A percentile compares a stretch with the other conserved stretches of the same genome.
Evolutionary conservation across 2,113 vertebrate species (phyloP).

Genomic region (Apteryx owenii): DNA sequence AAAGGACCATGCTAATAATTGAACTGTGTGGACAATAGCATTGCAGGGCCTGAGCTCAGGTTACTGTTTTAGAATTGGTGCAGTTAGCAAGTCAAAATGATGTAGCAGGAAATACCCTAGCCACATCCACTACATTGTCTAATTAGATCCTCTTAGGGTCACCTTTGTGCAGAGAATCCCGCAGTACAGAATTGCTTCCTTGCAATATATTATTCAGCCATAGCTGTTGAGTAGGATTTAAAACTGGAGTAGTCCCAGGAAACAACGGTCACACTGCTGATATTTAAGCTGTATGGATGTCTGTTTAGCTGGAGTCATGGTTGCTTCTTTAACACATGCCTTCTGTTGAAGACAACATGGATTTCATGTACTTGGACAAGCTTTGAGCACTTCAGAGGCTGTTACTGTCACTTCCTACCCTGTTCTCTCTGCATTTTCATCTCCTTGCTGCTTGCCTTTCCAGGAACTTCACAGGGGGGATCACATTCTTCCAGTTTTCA

Average conservation of each 20-base stretch:
- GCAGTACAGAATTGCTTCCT: background rate
- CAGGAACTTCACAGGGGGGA: background rate
- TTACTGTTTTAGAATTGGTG: background rate
- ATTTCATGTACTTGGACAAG: background rate
- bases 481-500: background rate
- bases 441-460: background rate
- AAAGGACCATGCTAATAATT: background rate
- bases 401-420: background rate
- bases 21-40: background rate
- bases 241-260: background rate
- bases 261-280: background rate
- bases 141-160: background rate
- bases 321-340: background rate
- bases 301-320: background rate
- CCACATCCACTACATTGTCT: background rate
- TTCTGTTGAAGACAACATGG: background rate
- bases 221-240: background rate
- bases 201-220: background rate
- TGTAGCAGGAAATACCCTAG: background rate
- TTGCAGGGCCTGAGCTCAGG: background rate
- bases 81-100: background rate
- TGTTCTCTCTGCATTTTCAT: background rate
- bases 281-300: background rate
- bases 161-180: background rate
- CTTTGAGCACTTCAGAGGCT: background rate